Evolutionary conservation across 2,888 invertebrate genomes (phyloP), one percentile per base, ranked within the genome.

Genomic region (Xestia c-nigrum): DNA sequence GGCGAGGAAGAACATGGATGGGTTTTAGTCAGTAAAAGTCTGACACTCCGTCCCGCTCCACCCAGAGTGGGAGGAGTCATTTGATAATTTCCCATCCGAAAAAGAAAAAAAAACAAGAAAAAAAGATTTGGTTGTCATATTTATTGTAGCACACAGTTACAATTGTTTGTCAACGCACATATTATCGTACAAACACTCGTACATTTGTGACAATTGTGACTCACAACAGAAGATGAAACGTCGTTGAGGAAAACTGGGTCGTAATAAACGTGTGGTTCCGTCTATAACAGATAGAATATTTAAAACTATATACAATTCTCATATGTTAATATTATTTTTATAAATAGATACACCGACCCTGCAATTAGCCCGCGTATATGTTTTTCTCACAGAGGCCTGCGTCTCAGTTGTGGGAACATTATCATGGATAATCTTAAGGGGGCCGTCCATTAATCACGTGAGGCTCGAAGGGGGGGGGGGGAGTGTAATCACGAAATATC

Each of bases 231-330:
- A 47, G 24, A 57, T 9, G 3, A 9, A 43, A 57, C 46, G 16
- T 71, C n/a, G n/a, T 72, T 74, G 43, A 79, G 80, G 69, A 84
- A 72, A 80, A 84, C 66, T 57, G 69, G 70, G 31, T 4, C 7
- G 40, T 43, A 47, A 21, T 24, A 16, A 5, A 16, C 12, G 24
- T 7, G 7, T 71, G 83, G 81, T 81, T 81, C 81, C 73, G 81
- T 63, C 21, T 63, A 31, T 31, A 40, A 24, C 24, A 24, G 12
- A 55, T 24, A 24, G 9, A 21, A 52, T 52, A 52, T 52, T 52
- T 52, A 21, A 52, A 21, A 52, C 52, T 1, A 6, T 55, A n/a
- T n/a, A 55, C 10, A 10, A 52, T 52, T 52, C 31, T n/a, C 4
- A 14, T 24, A 12, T 57, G n/a, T 10, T n/a, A n/a, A n/a, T n/a